A percentile compares a stretch with the other conserved stretches of the same genome.
These are phyloP conservation scores for Passer domesticus DNA, from an alignment of 2,113 vertebrate genomes.

Conservation along the genomic window DNA sequence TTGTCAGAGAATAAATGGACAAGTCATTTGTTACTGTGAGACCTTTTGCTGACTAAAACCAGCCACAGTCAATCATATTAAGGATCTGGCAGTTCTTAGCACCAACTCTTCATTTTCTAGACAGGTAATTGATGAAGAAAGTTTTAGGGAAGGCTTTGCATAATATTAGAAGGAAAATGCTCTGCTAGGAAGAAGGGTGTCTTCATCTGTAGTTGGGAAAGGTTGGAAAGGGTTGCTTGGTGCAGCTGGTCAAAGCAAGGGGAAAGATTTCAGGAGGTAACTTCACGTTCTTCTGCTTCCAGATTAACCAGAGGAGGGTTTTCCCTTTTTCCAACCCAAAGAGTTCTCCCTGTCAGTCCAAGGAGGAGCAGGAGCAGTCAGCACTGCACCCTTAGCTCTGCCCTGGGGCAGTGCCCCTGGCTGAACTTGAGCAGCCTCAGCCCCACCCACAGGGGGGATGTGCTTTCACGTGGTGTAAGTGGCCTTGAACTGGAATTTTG, in stretches of 20 bases:
- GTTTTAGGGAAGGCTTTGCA: constrained; percentile 22
- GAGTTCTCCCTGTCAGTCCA: neutral
- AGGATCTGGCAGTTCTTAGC: constrained; percentile 31
- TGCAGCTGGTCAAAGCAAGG: neutral
- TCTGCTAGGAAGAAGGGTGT: neutral
- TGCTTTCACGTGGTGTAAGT: fast-evolving
- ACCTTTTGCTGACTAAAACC: constrained; percentile 43
- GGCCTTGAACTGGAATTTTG: neutral
- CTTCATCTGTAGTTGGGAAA: neutral
- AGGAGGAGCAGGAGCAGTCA: neutral
- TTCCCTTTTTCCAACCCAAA: neutral
- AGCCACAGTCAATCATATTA: constrained; percentile 47
- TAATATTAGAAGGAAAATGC: neutral
- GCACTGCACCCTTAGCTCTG: neutral
- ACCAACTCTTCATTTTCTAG: constrained; percentile 12
- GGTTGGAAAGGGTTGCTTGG: neutral
- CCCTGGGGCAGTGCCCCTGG: neutral
- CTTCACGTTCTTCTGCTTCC: neutral
- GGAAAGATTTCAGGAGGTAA: neutral
- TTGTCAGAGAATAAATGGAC: constrained; percentile 41
- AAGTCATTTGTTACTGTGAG: constrained; percentile 40
- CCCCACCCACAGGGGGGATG: fast-evolving
- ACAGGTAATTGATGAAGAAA: constrained; percentile 38
- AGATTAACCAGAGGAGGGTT: neutral
- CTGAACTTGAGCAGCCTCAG: neutral